Conservation (phyloP, 2,797 vertebrate species). For the Mionectes olivaceus region DNA sequence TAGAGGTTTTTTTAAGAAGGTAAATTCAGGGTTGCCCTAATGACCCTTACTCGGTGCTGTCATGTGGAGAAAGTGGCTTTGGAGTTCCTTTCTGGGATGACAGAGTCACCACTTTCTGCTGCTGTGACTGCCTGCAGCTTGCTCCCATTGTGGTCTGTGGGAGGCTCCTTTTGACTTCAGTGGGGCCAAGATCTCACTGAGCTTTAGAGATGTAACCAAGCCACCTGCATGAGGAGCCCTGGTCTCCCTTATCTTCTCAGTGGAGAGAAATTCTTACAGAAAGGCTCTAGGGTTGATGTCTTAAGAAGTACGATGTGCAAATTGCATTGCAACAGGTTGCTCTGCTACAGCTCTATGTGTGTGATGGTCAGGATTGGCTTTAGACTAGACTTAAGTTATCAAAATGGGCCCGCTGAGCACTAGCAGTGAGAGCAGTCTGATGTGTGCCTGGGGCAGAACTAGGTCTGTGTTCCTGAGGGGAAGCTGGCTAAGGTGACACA, state of each 20-base stretch:
- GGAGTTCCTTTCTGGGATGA: background rate
- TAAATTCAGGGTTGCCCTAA: constrained; percentile 4
- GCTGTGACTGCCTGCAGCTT: background rate
- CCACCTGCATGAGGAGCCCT: background rate
- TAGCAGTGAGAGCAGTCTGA: background rate
- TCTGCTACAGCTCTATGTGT: background rate
- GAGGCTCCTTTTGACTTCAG: background rate
- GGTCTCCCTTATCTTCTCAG: background rate
- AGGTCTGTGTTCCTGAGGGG: background rate
- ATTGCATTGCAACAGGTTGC: background rate
- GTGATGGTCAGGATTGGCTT: background rate
- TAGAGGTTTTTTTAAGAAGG: constrained; percentile 9
- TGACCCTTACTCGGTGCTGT: background rate
- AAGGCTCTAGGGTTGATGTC: background rate
- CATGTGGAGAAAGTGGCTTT: background rate
- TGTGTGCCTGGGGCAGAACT: background rate
- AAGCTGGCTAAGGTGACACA: background rate
- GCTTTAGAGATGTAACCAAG: background rate
- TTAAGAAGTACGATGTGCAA: background rate
- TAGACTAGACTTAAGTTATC: background rate
- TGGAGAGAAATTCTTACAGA: background rate
- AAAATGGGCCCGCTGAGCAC: background rate
- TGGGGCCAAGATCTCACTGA: background rate
- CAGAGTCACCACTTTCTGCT: background rate
- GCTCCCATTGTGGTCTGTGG: background rate